Base-by-base conservation (phyloP, 2,797 vertebrate species). In the Hylomyscus alleni region DNA sequence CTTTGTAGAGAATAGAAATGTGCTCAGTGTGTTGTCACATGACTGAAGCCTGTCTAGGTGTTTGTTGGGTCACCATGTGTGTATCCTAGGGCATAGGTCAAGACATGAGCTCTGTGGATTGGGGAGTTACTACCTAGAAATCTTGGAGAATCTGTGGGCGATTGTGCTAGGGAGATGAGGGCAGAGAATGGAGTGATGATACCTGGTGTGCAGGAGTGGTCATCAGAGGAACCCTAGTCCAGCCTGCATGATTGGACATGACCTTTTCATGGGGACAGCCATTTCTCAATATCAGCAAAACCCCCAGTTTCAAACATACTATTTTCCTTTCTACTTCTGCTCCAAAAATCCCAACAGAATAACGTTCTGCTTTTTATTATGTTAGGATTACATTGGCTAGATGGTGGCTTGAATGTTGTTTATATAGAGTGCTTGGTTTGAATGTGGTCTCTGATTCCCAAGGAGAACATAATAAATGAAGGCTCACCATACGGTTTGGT, bases 341-440 rank as follows among this genome's bases (percentile, higher is more conserved):
- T 92, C 12, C 84, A 78, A 1, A 19, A 82, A 3, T 60, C 67
- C 56, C 11, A 62, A 14, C 47, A 69, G 3, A 50, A 6, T 67
- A 50, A 31, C 31, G 8, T 47, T 56, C 37, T 88, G 65, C n/a
- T 76, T 60, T 89, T 65, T 90, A 1, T 82, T 92, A 90, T 82
- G 76, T 82, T 85, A 65, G 29, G 84, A 50, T 75, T 80, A 24
- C 7, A 0, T 2, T 92, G 85, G 62, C 52, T 67, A 5, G 67
- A 6, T 84, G 26, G 52, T 83, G 22, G 52, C 29, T 90, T 95
- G 83, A 88, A 9, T 24, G 3, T 85, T 29, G 10, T 84, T 93
- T 93, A 84, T 93, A 84, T 31, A 65, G 77, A 85, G 52, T 40
- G 34, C 90, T 94, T 81, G 78, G 77, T 82, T 80, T 91, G 62